Conservation (phyloP, 1,140 invertebrate species). For the Wiebesia pumilae region DNA sequence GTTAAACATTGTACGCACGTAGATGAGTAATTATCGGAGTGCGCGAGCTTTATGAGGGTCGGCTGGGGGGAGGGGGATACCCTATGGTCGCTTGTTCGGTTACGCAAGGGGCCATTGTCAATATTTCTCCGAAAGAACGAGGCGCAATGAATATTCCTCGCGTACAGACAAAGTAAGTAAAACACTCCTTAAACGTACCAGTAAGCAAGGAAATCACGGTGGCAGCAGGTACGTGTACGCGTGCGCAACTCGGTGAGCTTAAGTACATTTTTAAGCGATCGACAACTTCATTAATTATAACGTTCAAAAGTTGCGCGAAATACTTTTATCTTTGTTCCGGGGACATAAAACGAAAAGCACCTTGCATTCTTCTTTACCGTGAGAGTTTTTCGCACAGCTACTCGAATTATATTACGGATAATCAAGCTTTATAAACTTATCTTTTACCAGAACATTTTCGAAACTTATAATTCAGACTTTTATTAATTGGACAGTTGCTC, state of each 20-base stretch:
- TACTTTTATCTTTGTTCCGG: not conserved
- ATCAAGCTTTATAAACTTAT: not conserved
- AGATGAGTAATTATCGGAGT: constrained; percentile 45
- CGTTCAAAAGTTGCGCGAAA: not conserved
- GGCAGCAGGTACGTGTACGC: constrained; percentile 1
- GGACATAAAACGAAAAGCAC: not conserved
- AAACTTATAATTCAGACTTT: not conserved
- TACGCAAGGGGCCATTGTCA: constrained; percentile 46
- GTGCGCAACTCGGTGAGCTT: not conserved
- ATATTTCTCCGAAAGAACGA: constrained; percentile 40
- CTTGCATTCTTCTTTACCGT: not conserved
- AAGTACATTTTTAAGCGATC: not conserved
- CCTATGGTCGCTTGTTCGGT: not conserved
- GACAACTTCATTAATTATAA: constrained; percentile 27
- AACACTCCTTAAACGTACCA: constrained; percentile 26
- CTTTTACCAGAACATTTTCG: not conserved
- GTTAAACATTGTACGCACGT: constrained; percentile 57
- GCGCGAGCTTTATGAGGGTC: constrained; percentile 8
- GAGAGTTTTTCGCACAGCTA: not conserved
- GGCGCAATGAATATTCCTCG: constrained; percentile 31
- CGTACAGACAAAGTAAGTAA: not conserved
- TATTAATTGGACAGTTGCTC: not conserved
- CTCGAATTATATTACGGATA: not conserved
- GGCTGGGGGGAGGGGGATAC: not conserved
- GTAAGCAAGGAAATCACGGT: not conserved